Percentiles rank a stretch among this genome's conserved stretches.
Conservation (phyloP, 1,140 invertebrate genomes). For the Leptinotarsa defecta region DNA sequence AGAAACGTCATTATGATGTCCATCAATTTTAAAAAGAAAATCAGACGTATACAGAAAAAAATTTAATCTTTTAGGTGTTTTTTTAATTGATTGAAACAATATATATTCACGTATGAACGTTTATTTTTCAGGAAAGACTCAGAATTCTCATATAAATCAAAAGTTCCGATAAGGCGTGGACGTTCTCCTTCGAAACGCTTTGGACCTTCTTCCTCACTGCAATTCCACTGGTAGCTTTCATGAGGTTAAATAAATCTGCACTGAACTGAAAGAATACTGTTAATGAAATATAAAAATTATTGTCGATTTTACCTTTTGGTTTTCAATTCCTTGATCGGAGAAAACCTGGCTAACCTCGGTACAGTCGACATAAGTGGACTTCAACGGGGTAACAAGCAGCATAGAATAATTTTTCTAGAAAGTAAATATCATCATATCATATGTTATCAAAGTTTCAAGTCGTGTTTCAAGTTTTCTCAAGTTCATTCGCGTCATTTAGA, state of each 20-base stretch:
- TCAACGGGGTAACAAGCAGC: slow-evolving; percentile 66
- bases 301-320: slow-evolving; percentile 56
- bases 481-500: too few relatives aligned
- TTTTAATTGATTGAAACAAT: too few relatives aligned
- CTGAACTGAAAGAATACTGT: slow-evolving; percentile 62
- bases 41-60: too few relatives aligned
- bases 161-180: slow-evolving; percentile 42
- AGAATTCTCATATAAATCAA: slow-evolving; percentile 44
- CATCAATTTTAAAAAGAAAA: too few relatives aligned
- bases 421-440: slow-evolving; percentile 6
- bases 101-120: not conserved
- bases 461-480: too few relatives aligned
- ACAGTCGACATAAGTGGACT: slow-evolving; percentile 67
- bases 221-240: slow-evolving; percentile 51
- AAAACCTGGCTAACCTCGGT: slow-evolving; percentile 73
- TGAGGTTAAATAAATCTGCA: slow-evolving; percentile 69
- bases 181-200: slow-evolving; percentile 36
- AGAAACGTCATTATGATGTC: too few relatives aligned
- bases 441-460: slow-evolving; percentile 22
- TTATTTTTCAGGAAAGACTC: slow-evolving; percentile 47
- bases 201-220: slow-evolving; percentile 45
- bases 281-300: slow-evolving; percentile 7
- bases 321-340: slow-evolving; percentile 61
- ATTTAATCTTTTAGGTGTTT: too few relatives aligned
- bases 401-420: slow-evolving; percentile 61